Percentiles rank a stretch among this genome's conserved stretches.
Conservation (phyloP, 2,888 invertebrate species). For the Lithophane leautieri region DNA sequence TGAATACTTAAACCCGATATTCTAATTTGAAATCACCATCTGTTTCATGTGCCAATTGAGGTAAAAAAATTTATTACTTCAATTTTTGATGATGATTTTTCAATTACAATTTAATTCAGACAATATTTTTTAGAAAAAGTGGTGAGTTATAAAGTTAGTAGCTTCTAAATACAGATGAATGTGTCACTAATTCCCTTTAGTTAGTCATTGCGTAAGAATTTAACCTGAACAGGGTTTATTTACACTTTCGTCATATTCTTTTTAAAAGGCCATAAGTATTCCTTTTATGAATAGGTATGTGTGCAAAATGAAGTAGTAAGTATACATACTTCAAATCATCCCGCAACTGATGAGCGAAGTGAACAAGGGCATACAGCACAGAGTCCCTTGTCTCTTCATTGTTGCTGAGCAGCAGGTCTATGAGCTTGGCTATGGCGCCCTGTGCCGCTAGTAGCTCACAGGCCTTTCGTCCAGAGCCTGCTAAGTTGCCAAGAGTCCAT, state of each 20-base stretch:
- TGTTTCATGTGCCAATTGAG: no score
- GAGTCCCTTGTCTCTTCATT: conserved; percentile 73
- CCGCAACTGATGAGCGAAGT: conserved; percentile 74
- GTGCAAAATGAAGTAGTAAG: neutral
- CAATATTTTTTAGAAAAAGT: no score
- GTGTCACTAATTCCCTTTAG: no score
- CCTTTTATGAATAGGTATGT: neutral
- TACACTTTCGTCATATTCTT: no score
- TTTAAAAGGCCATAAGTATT: neutral
- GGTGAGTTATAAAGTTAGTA: no score
- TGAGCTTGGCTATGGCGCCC: conserved; percentile 77
- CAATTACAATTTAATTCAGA: neutral
- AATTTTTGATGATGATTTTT: neutral
- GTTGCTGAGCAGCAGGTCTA: conserved; percentile 57
- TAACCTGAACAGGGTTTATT: no score
- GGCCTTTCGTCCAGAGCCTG: conserved; percentile 72
- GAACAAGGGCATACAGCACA: conserved; percentile 77
- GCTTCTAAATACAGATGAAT: no score
- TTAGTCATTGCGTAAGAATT: no score
- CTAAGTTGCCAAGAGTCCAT: conserved; percentile 85
- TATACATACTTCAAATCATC: conserved; percentile 76
- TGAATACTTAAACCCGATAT: no score
- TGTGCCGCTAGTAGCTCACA: conserved; percentile 73
- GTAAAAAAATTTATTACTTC: neutral
- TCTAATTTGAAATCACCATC: no score